These are phyloP conservation scores for Montipora efflorescens DNA, from an alignment of 64 coral and sea anemone genomes.

Conservation along the genomic window DNA sequence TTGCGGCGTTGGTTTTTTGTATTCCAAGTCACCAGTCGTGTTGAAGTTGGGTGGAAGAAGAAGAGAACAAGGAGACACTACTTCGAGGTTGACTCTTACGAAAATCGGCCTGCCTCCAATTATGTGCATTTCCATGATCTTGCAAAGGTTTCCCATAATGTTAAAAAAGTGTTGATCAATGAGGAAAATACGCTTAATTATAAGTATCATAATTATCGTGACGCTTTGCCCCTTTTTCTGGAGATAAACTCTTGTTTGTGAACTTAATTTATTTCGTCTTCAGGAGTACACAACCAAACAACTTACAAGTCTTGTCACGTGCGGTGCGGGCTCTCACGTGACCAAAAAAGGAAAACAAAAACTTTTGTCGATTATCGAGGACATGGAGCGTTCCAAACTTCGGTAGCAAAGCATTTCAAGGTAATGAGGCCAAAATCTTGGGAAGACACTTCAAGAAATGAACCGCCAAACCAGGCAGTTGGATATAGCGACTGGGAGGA, in stretches of 20 bases:
- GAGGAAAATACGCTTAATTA: no score
- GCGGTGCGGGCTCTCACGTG: conserved; percentile 95
- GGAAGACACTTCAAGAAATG: not conserved
- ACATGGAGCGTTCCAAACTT: conserved; percentile 66
- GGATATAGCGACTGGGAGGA: not conserved
- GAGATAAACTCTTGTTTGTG: not conserved
- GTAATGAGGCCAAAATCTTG: not conserved
- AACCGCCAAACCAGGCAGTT: no score
- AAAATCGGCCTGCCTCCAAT: no score
- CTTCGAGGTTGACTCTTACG: no score
- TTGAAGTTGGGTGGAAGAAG: no score
- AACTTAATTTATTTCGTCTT: not conserved
- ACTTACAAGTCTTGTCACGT: conserved; percentile 91
- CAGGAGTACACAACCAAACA: conserved; percentile 97
- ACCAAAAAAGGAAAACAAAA: conserved; percentile 98
- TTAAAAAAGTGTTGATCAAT: no score
- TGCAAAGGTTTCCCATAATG: no score
- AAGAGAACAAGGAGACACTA: no score
- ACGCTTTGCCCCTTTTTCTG: not conserved
- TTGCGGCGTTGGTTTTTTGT: no score
- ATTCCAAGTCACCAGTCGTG: no score
- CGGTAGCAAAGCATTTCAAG: not conserved
- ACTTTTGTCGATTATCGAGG: conserved; percentile 90
- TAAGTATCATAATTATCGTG: not conserved
- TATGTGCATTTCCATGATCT: no score